These are phyloP conservation scores for Sander vitreus DNA, from an alignment of 2,113 vertebrate species.

Conservation along the genomic window DNA sequence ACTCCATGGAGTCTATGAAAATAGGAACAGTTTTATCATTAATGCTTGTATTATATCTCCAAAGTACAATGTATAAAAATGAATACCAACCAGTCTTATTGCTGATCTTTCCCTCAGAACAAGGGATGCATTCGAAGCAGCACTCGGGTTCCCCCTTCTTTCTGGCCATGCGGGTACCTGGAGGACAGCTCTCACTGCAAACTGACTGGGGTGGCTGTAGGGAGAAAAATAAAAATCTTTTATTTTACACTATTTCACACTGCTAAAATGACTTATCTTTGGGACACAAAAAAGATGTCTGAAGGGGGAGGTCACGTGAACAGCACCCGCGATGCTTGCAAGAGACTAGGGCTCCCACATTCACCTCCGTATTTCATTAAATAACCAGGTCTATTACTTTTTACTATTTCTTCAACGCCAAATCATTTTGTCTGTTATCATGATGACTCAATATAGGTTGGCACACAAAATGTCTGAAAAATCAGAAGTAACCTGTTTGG, in stretches of 20 bases:
- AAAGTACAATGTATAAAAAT: not conserved
- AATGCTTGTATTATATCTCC: not conserved
- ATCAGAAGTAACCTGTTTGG: constrained; percentile 48
- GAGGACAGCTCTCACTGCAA: constrained; percentile 82
- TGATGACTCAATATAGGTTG: not conserved
- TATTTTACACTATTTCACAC: not conserved
- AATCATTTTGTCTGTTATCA: too few relatives aligned
- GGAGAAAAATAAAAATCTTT: not conserved
- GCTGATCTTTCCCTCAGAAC: constrained; percentile 84
- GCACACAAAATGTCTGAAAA: not conserved
- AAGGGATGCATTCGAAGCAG: constrained; percentile 86
- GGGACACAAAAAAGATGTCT: too few relatives aligned
- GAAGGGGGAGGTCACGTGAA: too few relatives aligned
- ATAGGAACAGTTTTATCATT: not conserved
- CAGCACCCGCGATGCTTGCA: too few relatives aligned
- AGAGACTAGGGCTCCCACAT: too few relatives aligned
- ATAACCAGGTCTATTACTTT: too few relatives aligned
- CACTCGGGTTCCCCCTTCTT: constrained; percentile 82
- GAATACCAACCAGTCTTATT: constrained; percentile 71
- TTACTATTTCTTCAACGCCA: too few relatives aligned
- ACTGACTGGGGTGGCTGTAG: constrained; percentile 79
- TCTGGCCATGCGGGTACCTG: constrained; percentile 80
- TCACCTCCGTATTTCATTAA: too few relatives aligned
- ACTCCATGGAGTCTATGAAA: constrained; percentile 69
- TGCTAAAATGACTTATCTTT: not conserved